A percentile compares a stretch with the other conserved stretches of the same genome.
These are phyloP conservation scores for Octodon degus DNA, from an alignment of 2,113 vertebrate genomes.

Conservation along the genomic window DNA sequence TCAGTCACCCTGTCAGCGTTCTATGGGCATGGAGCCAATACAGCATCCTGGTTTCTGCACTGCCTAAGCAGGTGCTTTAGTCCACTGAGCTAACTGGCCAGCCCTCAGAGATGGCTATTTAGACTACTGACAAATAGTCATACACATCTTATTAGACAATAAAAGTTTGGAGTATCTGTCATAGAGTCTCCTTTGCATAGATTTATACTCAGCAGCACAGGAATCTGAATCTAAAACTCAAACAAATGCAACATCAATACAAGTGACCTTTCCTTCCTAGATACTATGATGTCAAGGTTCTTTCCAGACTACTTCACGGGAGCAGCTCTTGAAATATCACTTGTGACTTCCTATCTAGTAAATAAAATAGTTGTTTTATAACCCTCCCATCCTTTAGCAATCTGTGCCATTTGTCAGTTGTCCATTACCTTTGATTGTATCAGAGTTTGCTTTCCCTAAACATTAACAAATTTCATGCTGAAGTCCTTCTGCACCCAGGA, in stretches of 20 bases:
- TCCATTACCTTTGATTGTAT: background rate
- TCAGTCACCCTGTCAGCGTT: no score
- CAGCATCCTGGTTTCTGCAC: no score
- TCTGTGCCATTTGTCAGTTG: background rate
- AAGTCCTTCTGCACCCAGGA: background rate
- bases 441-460: background rate
- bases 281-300: background rate
- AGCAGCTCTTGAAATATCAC: background rate
- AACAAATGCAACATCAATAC: background rate
- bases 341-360: background rate
- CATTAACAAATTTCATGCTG: background rate
- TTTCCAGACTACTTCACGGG: background rate
- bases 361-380: background rate
- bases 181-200: background rate
- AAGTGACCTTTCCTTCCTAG: background rate
- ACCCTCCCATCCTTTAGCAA: background rate
- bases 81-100: no score
- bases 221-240: background rate
- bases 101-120: background rate
- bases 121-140: background rate
- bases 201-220: background rate
- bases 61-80: no score
- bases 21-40: no score
- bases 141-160: background rate
- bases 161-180: background rate